phyloP scores from a whole-genome alignment of 30 jellyfish, hydroid and myxozoan species.

The Haliclystus octoradiatus region DNA sequence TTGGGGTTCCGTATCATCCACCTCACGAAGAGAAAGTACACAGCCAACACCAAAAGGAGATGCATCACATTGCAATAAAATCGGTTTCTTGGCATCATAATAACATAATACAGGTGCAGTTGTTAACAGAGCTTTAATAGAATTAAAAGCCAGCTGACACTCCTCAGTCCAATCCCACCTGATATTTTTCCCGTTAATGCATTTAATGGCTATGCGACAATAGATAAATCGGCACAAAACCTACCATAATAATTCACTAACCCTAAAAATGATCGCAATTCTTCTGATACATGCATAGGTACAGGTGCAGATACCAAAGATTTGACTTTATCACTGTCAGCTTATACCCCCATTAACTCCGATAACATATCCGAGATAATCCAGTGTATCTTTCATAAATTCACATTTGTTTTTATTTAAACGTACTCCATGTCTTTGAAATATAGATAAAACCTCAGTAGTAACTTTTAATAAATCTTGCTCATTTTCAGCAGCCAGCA shows the following conservation, averaged over 20 bases:
- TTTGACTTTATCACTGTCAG: conserved; percentile 6
- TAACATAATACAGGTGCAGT: conserved; percentile 45
- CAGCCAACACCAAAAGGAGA: conserved; percentile 69
- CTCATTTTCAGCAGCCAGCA: no score
- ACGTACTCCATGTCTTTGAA: neutral
- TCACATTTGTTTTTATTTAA: conserved; percentile 13
- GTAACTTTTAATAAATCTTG: no score
- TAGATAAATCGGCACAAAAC: conserved; percentile 12
- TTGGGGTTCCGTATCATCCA: conserved; percentile 40
- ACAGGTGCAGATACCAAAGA: conserved; percentile 43
- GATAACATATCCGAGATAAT: conserved; percentile 3
- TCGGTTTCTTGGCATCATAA: conserved; percentile 30
- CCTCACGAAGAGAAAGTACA: conserved; percentile 35
- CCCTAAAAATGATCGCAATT: conserved; percentile 34
- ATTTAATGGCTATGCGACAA: conserved; percentile 24
- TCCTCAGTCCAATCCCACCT: conserved; percentile 18
- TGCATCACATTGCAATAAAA: conserved; percentile 40
- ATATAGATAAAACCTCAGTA: conserved; percentile 10
- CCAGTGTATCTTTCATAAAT: no score
- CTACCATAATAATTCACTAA: conserved; percentile 24
- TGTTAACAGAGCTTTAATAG: neutral
- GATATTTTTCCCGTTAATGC: conserved; percentile 5
- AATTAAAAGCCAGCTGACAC: conserved; percentile 9
- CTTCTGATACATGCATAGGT: conserved; percentile 10
- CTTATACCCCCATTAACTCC: conserved; percentile 31